A percentile compares a stretch with the other conserved stretches of the same genome.
Conservation (phyloP, 2,113 vertebrate genomes). For the Malurus alboscapulatus region DNA sequence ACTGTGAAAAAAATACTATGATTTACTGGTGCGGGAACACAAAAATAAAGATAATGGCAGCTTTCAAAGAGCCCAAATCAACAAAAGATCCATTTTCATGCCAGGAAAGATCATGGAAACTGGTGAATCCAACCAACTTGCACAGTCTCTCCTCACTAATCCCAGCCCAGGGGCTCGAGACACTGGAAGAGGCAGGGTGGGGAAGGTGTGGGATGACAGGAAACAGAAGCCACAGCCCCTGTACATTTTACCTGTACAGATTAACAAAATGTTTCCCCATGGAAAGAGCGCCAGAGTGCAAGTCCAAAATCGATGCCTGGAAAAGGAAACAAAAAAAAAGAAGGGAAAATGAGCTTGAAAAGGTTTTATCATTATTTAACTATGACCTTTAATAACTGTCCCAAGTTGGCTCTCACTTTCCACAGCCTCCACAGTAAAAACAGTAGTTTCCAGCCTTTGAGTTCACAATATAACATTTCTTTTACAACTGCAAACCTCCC, state of each 20-base stretch:
- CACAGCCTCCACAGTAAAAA: neutral
- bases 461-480: neutral
- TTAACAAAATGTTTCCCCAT: constrained; percentile 95
- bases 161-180: neutral
- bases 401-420: neutral
- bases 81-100: neutral
- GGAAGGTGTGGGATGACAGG: neutral
- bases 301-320: constrained; percentile 93
- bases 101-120: neutral
- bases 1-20: neutral
- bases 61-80: neutral
- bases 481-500: neutral
- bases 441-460: neutral
- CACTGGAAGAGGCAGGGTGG: neutral
- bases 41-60: neutral
- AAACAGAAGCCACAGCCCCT: neutral
- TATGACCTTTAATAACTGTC: neutral
- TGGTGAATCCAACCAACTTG: neutral
- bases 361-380: constrained; percentile 12
- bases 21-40: neutral
- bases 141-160: neutral
- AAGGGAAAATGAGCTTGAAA: neutral
- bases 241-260: constrained; percentile 86
- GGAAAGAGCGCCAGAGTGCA: constrained; percentile 94
- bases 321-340: neutral